These are phyloP conservation scores for Callosobruchus maculatus DNA, from an alignment of 2,888 invertebrate genomes.

Conservation along the genomic window DNA sequence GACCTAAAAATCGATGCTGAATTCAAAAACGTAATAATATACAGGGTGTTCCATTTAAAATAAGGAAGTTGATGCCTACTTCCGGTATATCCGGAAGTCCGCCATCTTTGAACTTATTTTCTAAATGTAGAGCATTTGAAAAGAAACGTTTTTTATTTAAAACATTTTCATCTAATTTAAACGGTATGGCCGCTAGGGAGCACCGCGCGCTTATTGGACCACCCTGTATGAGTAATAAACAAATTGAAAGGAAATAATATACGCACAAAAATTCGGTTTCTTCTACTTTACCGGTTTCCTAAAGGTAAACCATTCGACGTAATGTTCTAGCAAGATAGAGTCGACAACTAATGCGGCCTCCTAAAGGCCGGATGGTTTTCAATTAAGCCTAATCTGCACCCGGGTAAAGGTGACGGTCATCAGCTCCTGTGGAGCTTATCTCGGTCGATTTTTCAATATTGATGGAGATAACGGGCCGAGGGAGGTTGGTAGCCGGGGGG, in stretches of 20 bases:
- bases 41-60: too few species aligned
- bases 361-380: slow-evolving; percentile 6
- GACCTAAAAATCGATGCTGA: too few species aligned
- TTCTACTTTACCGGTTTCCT: not conserved
- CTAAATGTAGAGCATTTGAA: too few species aligned
- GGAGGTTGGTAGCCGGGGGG: slow-evolving; percentile 1
- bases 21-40: too few species aligned
- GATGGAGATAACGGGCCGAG: slow-evolving; percentile 13
- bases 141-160: too few species aligned
- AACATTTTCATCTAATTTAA: too few species aligned
- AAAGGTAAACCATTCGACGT: not conserved
- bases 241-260: not conserved
- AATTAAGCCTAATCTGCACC: slow-evolving; percentile 13
- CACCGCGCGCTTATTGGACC: too few species aligned
- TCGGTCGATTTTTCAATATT: slow-evolving; percentile 15
- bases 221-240: too few species aligned
- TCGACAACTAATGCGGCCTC: not conserved
- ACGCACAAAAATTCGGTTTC: not conserved
- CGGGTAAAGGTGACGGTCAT: slow-evolving; percentile 13
- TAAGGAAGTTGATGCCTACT: too few species aligned
- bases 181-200: too few species aligned
- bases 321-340: not conserved
- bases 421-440: slow-evolving; percentile 9
- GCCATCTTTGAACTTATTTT: too few species aligned
- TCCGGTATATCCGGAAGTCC: too few species aligned